Evolutionary conservation across 2,113 vertebrate species (phyloP), one percentile per base, ranked within the genome.

Genomic region (Centrocercus urophasianus): DNA sequence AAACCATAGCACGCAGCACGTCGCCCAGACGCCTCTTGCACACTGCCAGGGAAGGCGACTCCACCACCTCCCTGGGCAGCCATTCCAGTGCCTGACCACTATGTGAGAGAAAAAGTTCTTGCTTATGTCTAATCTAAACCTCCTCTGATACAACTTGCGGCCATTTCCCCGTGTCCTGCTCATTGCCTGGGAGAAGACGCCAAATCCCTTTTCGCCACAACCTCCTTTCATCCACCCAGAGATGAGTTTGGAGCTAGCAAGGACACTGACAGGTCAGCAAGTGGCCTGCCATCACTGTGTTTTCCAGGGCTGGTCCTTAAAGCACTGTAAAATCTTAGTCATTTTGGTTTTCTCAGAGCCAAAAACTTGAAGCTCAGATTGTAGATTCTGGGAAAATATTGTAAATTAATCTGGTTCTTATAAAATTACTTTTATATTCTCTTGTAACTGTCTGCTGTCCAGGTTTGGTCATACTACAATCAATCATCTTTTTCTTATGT

Each of bases 261-360:
- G n/a, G 40, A 77, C 43, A 11, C 4, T 88, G 60, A 7, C 8
- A 63, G 45, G 75, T 61, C 43, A 69, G 38, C 73, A 24, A 56
- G 11, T 20, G 6, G 32, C 13, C 14, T 73, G 2, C 18, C 6
- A 20, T 19, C 50, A 50, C 32, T 25, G 15, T 34, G 28, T 61
- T 83, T 83, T 57, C 78, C 54, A 74, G 64, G 18, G 13, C 18
- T 66, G n/a, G 70, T 80, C 38, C 85, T 93, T 66, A 73, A 90
- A 67, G 27, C 74, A 52, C 1, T 64, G 24, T 40, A 40, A 79
- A 57, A 34, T 48, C 1, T 57, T 81, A 40, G 21, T 30, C 0
- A 66, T 70, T 77, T 48, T 76, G 5, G 61, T 8, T 71, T 90
- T 92, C 20, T 6, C 18, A 77, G n/a, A 83, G 18, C 15, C 18